These are phyloP conservation scores for Tetrax tetrax DNA, from an alignment of 2,113 vertebrate genomes.

Conservation along the genomic window DNA sequence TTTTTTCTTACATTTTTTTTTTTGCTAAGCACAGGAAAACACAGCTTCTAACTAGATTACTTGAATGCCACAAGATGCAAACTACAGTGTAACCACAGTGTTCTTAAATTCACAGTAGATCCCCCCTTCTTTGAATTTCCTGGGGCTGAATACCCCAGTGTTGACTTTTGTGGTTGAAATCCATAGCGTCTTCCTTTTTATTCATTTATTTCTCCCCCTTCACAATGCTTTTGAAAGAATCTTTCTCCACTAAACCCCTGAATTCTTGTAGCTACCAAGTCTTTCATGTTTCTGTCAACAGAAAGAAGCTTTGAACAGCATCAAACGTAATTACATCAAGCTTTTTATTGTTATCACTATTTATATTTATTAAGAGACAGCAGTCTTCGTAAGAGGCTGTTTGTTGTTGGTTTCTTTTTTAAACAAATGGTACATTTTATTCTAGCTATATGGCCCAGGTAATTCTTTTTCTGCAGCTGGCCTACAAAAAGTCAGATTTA, in stretches of 20 bases:
- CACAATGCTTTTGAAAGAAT: not conserved
- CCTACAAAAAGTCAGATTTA: not conserved
- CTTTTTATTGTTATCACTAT: not conserved
- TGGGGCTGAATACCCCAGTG: not conserved
- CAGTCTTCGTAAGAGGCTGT: not conserved
- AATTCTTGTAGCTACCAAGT: not conserved
- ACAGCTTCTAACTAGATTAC: slow-evolving; percentile 15
- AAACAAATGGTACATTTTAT: not conserved
- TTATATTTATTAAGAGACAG: not conserved
- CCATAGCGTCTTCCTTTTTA: not conserved
- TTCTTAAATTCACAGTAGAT: slow-evolving; percentile 30
- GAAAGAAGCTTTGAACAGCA: not conserved
- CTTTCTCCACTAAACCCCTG: not conserved
- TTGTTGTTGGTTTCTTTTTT: not conserved
- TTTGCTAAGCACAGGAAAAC: not conserved
- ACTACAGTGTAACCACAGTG: not conserved
- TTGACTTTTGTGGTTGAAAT: not conserved
- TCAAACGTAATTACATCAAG: not conserved
- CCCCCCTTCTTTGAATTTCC: not conserved
- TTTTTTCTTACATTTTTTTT: not conserved
- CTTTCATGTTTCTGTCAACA: not conserved
- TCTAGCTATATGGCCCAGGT: not conserved
- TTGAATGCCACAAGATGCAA: not conserved
- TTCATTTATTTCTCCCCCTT: not conserved
- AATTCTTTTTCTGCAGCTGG: not conserved